Base-by-base conservation (phyloP, 1,140 invertebrate species). In the Drosophila aff. region DNA sequence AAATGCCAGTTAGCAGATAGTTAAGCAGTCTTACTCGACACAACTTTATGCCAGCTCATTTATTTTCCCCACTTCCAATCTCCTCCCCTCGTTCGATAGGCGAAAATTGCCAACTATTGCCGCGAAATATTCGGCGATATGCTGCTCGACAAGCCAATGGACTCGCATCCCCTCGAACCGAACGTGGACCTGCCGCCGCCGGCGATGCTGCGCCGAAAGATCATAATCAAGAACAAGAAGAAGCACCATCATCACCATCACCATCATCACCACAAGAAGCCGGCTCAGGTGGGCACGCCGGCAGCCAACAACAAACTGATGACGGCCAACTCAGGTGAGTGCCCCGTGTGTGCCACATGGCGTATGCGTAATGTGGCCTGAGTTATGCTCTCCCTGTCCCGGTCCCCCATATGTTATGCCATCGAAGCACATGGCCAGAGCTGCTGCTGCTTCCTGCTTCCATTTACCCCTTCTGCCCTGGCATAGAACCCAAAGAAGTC, bases 191-290 rank as follows among this genome's bases (percentile, higher is more conserved):
- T 99, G 62, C 99, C 99, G 18, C 97, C 98, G 28, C 98, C 98
- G 1, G 95, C 96, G 9, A 87, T 96, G 47, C 92, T 99, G 28
- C 97, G 96, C 82, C 95, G 97, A 64, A 99, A 99, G 94, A 99
- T 99, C 67, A 97, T 99, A 60, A 98, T 99, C 66, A 99, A 99
- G 93, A 99, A 99, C 92, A 99, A 99, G 93, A 99, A 99, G 94
- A 98, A 99, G 93, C 97, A 99, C 92, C 96, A 97, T 85, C 97
- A 97, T 73, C 96, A 97, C 92, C 96, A 96, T 80, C 95, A 94
- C 78, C 93, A 95, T 76, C 95, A 94, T 74, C 94, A 96, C 78
- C 94, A 96, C 79, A 92, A 92, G 80, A 92, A 92, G 69, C 83
- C 83, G 8, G 6, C 76, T 0, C 53, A 50, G 49, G 64, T 10